Base-by-base conservation (phyloP, 2,888 invertebrate species). In the Spatulosminthurus flaviceps region DNA sequence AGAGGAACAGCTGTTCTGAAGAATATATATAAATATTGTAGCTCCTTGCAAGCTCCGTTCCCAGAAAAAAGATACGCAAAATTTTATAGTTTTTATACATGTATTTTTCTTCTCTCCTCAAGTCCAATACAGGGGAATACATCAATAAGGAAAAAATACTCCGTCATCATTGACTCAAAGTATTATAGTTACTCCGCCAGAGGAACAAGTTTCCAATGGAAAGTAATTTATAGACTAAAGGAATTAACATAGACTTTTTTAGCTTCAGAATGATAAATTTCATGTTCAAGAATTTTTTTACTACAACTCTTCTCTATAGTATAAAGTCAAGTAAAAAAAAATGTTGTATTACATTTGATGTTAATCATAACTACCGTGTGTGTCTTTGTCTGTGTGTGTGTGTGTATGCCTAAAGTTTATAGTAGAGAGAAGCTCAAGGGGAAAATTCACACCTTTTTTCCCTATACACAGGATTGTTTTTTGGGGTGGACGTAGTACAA, bases 141-240 rank as follows among this genome's bases (percentile, higher is more conserved):
- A 11, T 51, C 16, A 2, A 4, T 51, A 19, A 51, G 51, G 19
- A 19, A 51, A 51, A 51, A 9, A 19, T 34, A 7, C 16, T 16
- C 5, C 16, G 1, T 13, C 51, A 4, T 9, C 2, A 51, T 51
- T 19, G 51, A 51, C 51, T 13, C 13, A 13, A 41, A 7, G 7
- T 41, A 41, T 9, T 41, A 13, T 41, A 41, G 13, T 9, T n/a
- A 51, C 51, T 51, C 2, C 51, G 5, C 51, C 34, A 7, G 34
- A 51, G 51, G 51, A 51, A 51, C 51, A 19, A 16, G 51, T 51
- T 51, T 51, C 51, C 51, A 51, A 51, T 51, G 51, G n/a, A 51
- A 51, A 51, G 16, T 51, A 51, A 51, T 51, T n/a, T 51, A n/a
- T 51, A 51, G 16, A 51, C 9, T 51, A 19, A 51, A 51, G 5